Percentiles rank a stretch among this genome's conserved stretches.
These are phyloP conservation scores for Cosmopolites sordidus DNA, from an alignment of 2,888 invertebrate species.

Conservation along the genomic window DNA sequence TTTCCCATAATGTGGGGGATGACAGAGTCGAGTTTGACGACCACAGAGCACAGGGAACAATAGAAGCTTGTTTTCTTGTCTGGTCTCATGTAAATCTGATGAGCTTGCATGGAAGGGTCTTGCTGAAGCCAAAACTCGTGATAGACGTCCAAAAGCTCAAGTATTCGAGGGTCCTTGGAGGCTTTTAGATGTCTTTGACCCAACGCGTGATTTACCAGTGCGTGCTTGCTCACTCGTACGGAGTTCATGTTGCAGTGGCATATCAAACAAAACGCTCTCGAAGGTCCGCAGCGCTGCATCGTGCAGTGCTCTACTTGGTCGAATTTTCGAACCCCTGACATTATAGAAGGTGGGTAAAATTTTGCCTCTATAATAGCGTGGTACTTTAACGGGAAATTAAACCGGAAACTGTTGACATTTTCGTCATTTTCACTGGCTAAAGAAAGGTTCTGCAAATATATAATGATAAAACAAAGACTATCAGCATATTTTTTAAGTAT, in stretches of 20 bases:
- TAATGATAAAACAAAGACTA: too few species aligned
- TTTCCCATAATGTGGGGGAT: constrained; percentile 30
- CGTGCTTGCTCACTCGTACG: constrained; percentile 25
- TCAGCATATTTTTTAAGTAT: too few species aligned
- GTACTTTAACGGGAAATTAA: constrained; percentile 32
- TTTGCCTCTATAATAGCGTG: constrained; percentile 28
- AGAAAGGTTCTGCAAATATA: too few species aligned
- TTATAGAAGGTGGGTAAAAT: constrained; percentile 34
- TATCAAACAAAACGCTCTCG: constrained; percentile 34
- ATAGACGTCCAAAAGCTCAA: constrained; percentile 30
- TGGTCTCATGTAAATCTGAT: constrained; percentile 38
- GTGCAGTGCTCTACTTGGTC: constrained; percentile 31
- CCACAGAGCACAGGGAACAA: constrained; percentile 32
- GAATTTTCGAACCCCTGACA: constrained; percentile 28
- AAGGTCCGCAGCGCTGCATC: constrained; percentile 30
- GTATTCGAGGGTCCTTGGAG: constrained; percentile 12
- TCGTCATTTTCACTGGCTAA: constrained; percentile 5
- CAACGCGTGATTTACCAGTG: constrained; percentile 32
- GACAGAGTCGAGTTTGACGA: constrained; percentile 18
- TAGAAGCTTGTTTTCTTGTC: constrained; percentile 13
- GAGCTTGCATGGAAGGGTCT: constrained; percentile 36
- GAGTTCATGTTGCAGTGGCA: constrained; percentile 33
- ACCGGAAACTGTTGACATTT: constrained; percentile 33
- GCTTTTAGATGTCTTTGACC: constrained; percentile 35
- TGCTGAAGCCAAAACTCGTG: constrained; percentile 36